Conservation (phyloP, 2,797 vertebrate species). For the Sparidentex hasta region DNA sequence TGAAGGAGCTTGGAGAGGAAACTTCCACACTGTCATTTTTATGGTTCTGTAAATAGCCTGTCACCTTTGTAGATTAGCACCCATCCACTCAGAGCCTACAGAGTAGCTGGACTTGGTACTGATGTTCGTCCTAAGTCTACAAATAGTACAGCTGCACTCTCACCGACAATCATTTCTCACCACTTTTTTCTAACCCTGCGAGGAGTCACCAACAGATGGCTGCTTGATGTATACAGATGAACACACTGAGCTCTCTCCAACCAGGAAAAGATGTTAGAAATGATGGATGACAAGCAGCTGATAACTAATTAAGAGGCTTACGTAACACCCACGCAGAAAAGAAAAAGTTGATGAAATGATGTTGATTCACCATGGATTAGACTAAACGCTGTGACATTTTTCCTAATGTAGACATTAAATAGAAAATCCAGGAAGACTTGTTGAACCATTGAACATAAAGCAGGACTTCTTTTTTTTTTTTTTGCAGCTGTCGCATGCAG, state of each 20-base stretch:
- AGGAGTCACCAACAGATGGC: conserved; percentile 21
- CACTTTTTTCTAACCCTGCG: background rate
- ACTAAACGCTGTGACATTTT: background rate
- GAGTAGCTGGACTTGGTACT: background rate
- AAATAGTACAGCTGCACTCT: background rate
- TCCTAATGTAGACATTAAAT: background rate
- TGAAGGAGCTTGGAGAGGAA: background rate
- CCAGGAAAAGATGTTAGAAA: background rate
- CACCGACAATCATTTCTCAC: background rate
- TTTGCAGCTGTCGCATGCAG: no score
- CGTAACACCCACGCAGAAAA: background rate
- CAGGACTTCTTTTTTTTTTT: no score
- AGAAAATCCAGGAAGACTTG: no score
- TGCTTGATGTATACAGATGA: background rate
- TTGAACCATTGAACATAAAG: no score
- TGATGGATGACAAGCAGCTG: background rate
- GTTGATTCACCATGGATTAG: no score
- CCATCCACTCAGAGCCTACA: background rate
- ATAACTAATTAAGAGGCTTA: background rate
- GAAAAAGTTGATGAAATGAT: background rate
- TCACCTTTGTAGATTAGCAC: background rate
- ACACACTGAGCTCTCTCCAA: background rate
- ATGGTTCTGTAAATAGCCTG: background rate
- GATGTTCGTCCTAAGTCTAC: background rate
- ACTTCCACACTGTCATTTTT: background rate